Evolutionary conservation across 2,888 invertebrate species (phyloP).

Genomic region (Epinotia ramella): DNA sequence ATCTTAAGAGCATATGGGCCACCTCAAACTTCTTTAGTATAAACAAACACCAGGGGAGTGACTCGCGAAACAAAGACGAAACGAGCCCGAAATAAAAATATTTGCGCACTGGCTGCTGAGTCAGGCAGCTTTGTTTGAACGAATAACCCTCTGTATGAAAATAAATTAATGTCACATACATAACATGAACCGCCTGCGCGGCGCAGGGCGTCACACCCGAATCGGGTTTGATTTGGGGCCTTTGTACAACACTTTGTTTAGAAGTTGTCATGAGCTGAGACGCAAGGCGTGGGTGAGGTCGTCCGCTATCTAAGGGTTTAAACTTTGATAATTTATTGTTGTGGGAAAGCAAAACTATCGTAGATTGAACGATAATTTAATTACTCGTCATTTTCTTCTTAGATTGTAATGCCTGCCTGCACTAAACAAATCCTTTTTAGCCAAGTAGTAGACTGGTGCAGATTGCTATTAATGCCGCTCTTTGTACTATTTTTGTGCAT

Average conservation of each 20-base stretch:
- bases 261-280: constrained; percentile 5
- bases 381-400: too few relatives aligned
- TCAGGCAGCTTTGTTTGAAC: constrained; percentile 79
- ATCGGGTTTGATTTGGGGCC: constrained; percentile 37
- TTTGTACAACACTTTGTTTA: constrained; percentile 24
- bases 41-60: constrained; percentile 73
- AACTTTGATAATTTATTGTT: background rate
- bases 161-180: constrained; percentile 73
- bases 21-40: constrained; percentile 69
- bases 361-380: too few relatives aligned
- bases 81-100: constrained; percentile 80
- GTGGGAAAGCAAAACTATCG: too few relatives aligned
- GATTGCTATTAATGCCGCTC: too few relatives aligned
- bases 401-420: too few relatives aligned
- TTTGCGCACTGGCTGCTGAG: constrained; percentile 78
- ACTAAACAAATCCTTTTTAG: too few relatives aligned
- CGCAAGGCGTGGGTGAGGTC: background rate
- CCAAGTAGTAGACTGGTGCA: too few relatives aligned
- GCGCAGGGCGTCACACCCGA: constrained; percentile 31
- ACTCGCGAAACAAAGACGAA: constrained; percentile 82
- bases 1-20: constrained; percentile 63
- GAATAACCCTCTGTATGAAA: constrained; percentile 73
- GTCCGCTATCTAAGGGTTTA: background rate
- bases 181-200: constrained; percentile 47
- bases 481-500: too few relatives aligned